Percentiles rank a stretch among this genome's conserved stretches.
phyloP scores from a whole-genome alignment of 2,888 invertebrate species.

The Clunio marinus region DNA sequence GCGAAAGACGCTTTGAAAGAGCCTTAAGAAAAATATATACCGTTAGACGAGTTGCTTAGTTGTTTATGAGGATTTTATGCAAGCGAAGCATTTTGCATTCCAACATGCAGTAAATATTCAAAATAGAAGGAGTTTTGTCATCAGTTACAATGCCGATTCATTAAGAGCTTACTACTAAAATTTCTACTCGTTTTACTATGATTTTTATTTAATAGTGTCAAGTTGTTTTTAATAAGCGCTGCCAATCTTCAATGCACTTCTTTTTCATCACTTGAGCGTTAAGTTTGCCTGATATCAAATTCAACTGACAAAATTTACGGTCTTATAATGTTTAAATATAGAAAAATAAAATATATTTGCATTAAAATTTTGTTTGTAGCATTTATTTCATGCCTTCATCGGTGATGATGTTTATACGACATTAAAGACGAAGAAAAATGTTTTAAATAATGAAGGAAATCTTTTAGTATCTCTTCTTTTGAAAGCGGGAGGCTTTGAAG shows the following conservation, averaged over 20 bases:
- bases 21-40: slow-evolving; percentile 1
- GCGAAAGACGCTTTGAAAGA: neutral
- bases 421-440: neutral
- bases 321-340: slow-evolving; percentile 10
- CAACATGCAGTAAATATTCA: too few relatives aligned
- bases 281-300: too few relatives aligned
- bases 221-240: too few relatives aligned
- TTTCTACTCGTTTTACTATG: too few relatives aligned
- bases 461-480: too few relatives aligned
- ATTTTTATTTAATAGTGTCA: too few relatives aligned
- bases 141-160: neutral
- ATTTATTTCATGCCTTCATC: slow-evolving; percentile 8
- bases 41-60: neutral
- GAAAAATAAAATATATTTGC: slow-evolving; percentile 1
- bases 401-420: neutral
- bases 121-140: too few relatives aligned
- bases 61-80: neutral
- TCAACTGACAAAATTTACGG: too few relatives aligned
- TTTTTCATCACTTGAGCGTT: too few relatives aligned
- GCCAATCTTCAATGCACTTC: too few relatives aligned
- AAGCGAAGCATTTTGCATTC: too few relatives aligned
- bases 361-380: neutral
- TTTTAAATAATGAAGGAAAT: neutral
- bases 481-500: neutral
- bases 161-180: too few relatives aligned